These are phyloP conservation scores for Zonotrichia leucophrys DNA, from an alignment of 2,113 vertebrate species.

Conservation along the genomic window DNA sequence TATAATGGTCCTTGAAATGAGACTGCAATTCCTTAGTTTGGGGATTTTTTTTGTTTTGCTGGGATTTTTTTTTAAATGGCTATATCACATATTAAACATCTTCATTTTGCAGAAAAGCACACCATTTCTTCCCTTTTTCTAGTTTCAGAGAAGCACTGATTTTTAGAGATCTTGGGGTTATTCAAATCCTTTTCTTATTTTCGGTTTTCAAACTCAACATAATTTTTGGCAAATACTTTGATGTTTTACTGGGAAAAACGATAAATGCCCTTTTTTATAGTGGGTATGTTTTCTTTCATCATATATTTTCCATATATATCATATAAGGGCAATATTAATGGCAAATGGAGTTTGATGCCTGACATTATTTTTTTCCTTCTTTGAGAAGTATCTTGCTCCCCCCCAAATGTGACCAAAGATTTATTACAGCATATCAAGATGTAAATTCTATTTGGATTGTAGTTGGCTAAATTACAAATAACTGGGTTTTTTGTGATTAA, in stretches of 20 bases:
- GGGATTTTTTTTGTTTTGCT: neutral
- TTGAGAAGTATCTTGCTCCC: neutral
- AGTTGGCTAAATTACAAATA: neutral
- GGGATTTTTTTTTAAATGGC: neutral
- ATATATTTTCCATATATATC: too few relatives aligned
- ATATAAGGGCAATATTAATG: neutral
- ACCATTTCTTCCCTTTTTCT: neutral
- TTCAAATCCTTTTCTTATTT: neutral
- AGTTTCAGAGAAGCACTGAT: neutral
- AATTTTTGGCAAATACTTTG: neutral
- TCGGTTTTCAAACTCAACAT: neutral
- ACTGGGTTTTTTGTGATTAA: accelerated
- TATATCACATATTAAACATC: neutral
- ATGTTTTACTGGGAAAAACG: neutral
- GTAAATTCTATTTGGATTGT: neutral
- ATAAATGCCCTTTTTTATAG: accelerated
- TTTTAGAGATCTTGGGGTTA: neutral
- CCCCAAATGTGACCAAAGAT: accelerated
- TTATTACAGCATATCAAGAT: neutral
- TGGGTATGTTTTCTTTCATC: neutral
- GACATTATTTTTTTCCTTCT: neutral
- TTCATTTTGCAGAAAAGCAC: neutral
- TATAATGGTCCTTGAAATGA: neutral
- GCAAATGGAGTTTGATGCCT: neutral
- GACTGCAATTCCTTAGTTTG: neutral